Percentiles rank a stretch among this genome's conserved stretches.
These are phyloP conservation scores for Cylindroiulus punctatus DNA, from an alignment of 2,888 invertebrate genomes.

Conservation along the genomic window DNA sequence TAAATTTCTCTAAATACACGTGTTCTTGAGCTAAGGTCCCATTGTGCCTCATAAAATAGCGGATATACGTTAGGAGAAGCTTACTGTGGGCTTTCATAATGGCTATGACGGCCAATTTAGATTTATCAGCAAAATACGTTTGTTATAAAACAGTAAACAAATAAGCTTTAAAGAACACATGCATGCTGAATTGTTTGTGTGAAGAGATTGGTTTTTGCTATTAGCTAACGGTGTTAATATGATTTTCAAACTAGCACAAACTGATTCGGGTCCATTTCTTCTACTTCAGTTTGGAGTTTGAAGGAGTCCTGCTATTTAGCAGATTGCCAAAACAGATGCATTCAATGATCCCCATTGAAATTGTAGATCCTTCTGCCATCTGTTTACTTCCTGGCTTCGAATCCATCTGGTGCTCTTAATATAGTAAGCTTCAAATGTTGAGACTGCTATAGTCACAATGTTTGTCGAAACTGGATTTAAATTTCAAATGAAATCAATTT, in stretches of 20 bases:
- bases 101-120: too few species aligned
- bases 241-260: not conserved
- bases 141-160: not conserved
- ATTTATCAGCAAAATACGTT: not conserved
- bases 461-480: not conserved
- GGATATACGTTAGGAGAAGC: too few species aligned
- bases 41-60: too few species aligned
- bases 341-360: not conserved
- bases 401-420: not conserved
- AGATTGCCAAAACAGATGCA: constrained; percentile 36
- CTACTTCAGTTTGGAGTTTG: not conserved
- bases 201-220: not conserved
- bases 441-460: not conserved
- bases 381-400: not conserved
- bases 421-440: not conserved
- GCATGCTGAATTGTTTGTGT: not conserved
- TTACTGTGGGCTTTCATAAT: too few species aligned
- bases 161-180: not conserved
- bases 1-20: too few species aligned
- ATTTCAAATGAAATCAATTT: constrained; percentile 6
- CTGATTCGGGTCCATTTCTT: not conserved
- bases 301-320: not conserved
- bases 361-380: not conserved
- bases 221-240: not conserved
- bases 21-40: too few species aligned